These are phyloP conservation scores for Diarsia dahlii DNA, from an alignment of 2,888 invertebrate species.

Conservation along the genomic window DNA sequence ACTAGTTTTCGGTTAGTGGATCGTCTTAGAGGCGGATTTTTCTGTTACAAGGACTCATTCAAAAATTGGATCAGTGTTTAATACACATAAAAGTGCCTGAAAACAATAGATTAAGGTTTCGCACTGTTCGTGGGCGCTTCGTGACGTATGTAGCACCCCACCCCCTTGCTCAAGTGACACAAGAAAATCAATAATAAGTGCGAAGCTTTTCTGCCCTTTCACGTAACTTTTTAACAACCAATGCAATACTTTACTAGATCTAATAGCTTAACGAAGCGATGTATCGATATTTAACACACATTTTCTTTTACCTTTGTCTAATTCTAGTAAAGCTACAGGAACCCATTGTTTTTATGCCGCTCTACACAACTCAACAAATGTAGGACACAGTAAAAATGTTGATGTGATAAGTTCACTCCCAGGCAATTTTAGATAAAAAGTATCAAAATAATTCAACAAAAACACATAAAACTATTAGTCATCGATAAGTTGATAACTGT, in stretches of 20 bases:
- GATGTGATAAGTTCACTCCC: slow-evolving; percentile 2
- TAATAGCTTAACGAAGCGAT: background rate
- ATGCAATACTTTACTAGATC: background rate
- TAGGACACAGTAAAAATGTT: background rate
- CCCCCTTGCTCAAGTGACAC: slow-evolving; percentile 77
- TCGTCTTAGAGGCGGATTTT: too few species aligned
- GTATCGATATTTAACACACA: background rate
- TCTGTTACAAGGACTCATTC: slow-evolving; percentile 10
- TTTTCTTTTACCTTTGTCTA: slow-evolving; percentile 10
- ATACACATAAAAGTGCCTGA: background rate
- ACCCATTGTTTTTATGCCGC: slow-evolving; percentile 35
- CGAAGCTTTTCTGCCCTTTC: slow-evolving; percentile 44
- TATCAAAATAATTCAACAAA: slow-evolving; percentile 48
- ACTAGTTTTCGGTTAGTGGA: background rate
- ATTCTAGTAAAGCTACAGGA: background rate
- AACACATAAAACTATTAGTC: slow-evolving; percentile 74
- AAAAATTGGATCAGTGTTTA: background rate
- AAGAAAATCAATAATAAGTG: slow-evolving; percentile 81
- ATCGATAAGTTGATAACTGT: slow-evolving; percentile 69
- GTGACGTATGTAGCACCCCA: slow-evolving; percentile 73
- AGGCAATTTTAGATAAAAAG: slow-evolving; percentile 12
- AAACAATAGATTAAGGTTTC: slow-evolving; percentile 40
- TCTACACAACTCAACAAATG: background rate
- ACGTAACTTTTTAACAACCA: slow-evolving; percentile 18
- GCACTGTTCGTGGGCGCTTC: slow-evolving; percentile 26